phyloP scores from a whole-genome alignment of 2,113 vertebrate genomes.

The Phycodurus eques region DNA sequence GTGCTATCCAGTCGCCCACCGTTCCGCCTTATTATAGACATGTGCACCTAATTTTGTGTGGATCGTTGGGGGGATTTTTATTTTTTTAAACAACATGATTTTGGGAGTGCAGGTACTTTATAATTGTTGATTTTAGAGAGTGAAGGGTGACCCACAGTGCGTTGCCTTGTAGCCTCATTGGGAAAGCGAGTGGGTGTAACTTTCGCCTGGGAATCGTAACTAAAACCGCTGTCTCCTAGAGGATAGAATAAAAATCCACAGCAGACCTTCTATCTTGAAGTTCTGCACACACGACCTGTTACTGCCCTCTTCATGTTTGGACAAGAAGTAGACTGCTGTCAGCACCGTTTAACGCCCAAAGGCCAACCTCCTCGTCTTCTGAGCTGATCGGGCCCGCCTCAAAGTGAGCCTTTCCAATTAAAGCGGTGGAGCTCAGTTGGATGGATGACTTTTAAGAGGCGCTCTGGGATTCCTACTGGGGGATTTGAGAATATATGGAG shows the following conservation, averaged over 20 bases:
- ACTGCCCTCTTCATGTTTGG: not conserved
- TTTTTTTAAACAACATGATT: not conserved
- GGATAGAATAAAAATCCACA: not conserved
- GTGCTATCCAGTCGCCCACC: no score
- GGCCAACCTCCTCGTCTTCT: not conserved
- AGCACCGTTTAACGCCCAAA: not conserved
- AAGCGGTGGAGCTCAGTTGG: not conserved
- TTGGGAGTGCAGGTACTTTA: not conserved
- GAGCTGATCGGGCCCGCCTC: not conserved
- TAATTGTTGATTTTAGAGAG: not conserved
- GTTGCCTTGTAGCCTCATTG: not conserved
- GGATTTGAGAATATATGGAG: constrained; percentile 1
- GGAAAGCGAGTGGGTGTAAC: not conserved
- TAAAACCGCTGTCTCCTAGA: not conserved
- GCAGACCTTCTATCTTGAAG: not conserved
- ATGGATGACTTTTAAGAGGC: constrained; percentile 7
- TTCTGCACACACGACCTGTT: not conserved
- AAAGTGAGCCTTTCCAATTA: constrained; percentile 6
- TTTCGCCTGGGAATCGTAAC: not conserved
- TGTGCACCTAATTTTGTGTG: no score
- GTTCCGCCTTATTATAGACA: no score
- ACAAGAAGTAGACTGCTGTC: constrained; percentile 7
- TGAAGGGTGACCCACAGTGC: not conserved
- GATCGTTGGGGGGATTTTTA: not conserved
- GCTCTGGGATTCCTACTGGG: not conserved